Conservation (phyloP, 1,140 invertebrate species). For the Thaumatotibia leucotreta region DNA sequence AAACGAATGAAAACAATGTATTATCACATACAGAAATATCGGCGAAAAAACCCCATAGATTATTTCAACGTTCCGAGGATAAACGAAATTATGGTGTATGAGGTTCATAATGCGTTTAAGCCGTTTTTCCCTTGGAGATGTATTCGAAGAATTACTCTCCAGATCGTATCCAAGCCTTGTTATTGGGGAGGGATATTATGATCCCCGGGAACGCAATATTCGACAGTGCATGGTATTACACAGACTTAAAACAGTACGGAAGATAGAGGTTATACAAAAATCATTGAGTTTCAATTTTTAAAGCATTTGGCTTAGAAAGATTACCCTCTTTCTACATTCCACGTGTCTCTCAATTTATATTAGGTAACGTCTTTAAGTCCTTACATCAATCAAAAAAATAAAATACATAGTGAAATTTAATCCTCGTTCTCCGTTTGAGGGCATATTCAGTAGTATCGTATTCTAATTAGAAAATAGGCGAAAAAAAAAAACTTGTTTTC, state of each 20-base stretch:
- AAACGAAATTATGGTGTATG: neutral
- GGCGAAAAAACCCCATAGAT: conserved; percentile 8
- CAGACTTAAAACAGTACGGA: neutral
- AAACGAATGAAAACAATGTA: conserved; percentile 8
- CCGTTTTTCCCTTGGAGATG: neutral
- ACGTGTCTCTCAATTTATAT: too few relatives aligned
- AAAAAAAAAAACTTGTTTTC: too few relatives aligned
- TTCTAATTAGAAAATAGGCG: too few relatives aligned
- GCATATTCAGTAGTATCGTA: too few relatives aligned
- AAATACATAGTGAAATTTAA: too few relatives aligned
- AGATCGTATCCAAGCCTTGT: neutral
- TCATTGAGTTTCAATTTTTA: too few relatives aligned
- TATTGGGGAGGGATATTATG: conserved; percentile 10
- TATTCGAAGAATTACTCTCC: conserved; percentile 5
- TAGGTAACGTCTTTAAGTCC: too few relatives aligned
- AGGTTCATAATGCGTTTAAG: neutral
- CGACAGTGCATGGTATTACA: conserved; percentile 1
- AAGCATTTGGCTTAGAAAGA: too few relatives aligned
- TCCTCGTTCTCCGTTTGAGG: too few relatives aligned
- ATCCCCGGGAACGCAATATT: neutral
- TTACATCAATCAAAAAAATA: too few relatives aligned
- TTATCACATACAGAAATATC: conserved; percentile 5
- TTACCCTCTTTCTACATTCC: too few relatives aligned
- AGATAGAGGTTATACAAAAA: neutral
- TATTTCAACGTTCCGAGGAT: neutral